Evolutionary conservation across 2,888 invertebrate genomes (phyloP).

Genomic region (Ditylenchus weischeri): DNA sequence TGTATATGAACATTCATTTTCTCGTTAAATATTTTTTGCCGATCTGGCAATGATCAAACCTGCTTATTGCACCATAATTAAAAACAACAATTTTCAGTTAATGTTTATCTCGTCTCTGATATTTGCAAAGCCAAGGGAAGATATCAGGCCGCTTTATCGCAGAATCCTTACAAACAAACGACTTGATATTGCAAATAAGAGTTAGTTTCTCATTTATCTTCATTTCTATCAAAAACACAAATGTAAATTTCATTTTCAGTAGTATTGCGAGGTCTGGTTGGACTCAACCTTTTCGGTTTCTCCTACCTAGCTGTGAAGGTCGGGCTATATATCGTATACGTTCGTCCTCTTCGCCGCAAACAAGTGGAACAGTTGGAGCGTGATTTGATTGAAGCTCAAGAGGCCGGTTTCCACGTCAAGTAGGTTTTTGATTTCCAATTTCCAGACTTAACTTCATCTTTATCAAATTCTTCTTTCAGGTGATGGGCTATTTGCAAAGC

Average conservation of each 20-base stretch:
- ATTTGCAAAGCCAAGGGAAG: slow-evolving; percentile 5
- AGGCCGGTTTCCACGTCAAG: slow-evolving; percentile 50
- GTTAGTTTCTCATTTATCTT: slow-evolving; percentile 33
- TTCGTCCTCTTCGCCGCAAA: slow-evolving; percentile 50
- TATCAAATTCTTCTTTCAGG: slow-evolving; percentile 4
- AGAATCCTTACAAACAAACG: slow-evolving; percentile 55
- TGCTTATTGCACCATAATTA: too few relatives aligned
- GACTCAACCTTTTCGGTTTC: slow-evolving; percentile 48
- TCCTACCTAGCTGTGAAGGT: slow-evolving; percentile 49
- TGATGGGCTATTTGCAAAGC: background rate
- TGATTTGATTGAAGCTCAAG: slow-evolving; percentile 55
- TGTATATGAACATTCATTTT: too few relatives aligned
- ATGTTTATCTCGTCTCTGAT: too few relatives aligned
- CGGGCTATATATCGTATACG: slow-evolving; percentile 50
- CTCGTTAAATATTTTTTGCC: too few relatives aligned
- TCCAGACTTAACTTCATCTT: background rate
- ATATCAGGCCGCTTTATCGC: slow-evolving; percentile 51
- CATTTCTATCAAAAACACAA: background rate
- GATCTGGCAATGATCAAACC: too few relatives aligned
- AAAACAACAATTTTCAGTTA: too few relatives aligned
- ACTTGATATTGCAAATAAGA: slow-evolving; percentile 52
- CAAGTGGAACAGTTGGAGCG: slow-evolving; percentile 50
- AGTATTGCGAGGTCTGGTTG: slow-evolving; percentile 47
- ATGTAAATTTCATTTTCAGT: slow-evolving; percentile 34
- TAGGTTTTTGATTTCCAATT: slow-evolving; percentile 4